Base-by-base conservation (phyloP, 2,888 invertebrate genomes). In the Acheta domesticus region DNA sequence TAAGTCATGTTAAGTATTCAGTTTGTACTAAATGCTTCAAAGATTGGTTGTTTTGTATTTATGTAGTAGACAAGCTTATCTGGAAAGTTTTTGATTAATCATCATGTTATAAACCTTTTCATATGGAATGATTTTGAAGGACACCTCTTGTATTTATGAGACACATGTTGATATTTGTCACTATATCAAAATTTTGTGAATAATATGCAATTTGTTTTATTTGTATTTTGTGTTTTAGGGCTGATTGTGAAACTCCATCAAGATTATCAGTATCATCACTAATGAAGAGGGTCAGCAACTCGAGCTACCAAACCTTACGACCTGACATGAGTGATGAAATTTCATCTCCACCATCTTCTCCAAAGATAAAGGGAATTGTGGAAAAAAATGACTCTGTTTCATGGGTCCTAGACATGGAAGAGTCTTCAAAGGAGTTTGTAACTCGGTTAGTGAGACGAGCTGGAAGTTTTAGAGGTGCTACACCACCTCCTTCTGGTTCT, bases 301-400 rank as follows among this genome's bases (percentile, higher is more conserved):
- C 36, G 8, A n/a, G 62, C 62, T n/a, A 62, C n/a, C 62, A 62
- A n/a, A 62, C 62, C 3, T 62, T 62, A n/a, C 14, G n/a, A 8
- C 16, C 62, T n/a, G 62, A 62, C n/a, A 14, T n/a, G 62, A n/a
- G n/a, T n/a, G 62, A 62, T n/a, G 62, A 62, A 19, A 62, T 62
- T 62, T 14, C 62, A 12, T 62, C 36, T 2, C 89, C 91, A 21
- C 91, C 93, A 1, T 89, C 91, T 14, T 92, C 93, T 21, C 93
- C 94, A 16, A 92, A 93, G 75, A 82, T 95, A 48, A 95, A 95
- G 85, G 94, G 93, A 19, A 92, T 96, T 82, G 94, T 95, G 1
- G 93, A 95, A 86, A 95, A 95, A 86, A 93, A 92, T 80, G 95
- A 95, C 86, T 95, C 95, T 0, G 94, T 96, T 74, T 94, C 95